phyloP scores from a whole-genome alignment of 1,140 invertebrate species.

The Onthophagus taurus region DNA sequence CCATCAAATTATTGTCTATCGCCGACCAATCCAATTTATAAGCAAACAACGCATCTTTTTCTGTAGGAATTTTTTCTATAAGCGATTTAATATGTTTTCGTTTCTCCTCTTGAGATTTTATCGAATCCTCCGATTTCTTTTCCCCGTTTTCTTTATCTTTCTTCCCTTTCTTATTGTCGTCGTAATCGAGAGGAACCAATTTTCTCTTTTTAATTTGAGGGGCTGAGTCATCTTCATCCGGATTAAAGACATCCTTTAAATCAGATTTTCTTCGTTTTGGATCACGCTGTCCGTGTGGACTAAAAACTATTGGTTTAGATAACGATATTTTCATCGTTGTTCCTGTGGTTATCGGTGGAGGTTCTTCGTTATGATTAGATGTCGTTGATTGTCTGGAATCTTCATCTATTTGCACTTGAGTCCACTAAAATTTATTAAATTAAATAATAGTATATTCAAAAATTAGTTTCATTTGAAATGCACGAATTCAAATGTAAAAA shows the following conservation, averaged over 20 bases:
- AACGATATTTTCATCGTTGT: constrained; percentile 35
- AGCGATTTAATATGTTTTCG: constrained; percentile 90
- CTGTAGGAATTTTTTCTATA: constrained; percentile 97
- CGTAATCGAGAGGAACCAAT: constrained; percentile 71
- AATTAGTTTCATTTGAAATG: no score
- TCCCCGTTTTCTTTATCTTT: constrained; percentile 49
- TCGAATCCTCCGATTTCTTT: constrained; percentile 55
- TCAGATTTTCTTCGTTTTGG: constrained; percentile 44
- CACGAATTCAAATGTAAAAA: no score
- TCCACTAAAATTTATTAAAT: constrained; percentile 26
- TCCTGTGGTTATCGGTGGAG: constrained; percentile 23
- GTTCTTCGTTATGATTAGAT: constrained; percentile 29
- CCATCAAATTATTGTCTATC: constrained; percentile 71
- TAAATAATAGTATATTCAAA: no score
- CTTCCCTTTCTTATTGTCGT: constrained; percentile 53
- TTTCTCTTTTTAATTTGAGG: constrained; percentile 66
- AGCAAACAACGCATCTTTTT: constrained; percentile 90
- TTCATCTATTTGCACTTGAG: constrained; percentile 34
- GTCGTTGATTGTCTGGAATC: constrained; percentile 32
- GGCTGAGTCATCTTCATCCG: constrained; percentile 70
- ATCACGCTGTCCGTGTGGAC: constrained; percentile 35
- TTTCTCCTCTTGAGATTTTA: constrained; percentile 86
- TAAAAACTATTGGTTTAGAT: constrained; percentile 30
- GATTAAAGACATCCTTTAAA: constrained; percentile 84
- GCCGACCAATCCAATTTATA: constrained; percentile 86